Evolutionary conservation across 2,113 vertebrate genomes (phyloP).

Genomic region (Syngnathus typhle): DNA sequence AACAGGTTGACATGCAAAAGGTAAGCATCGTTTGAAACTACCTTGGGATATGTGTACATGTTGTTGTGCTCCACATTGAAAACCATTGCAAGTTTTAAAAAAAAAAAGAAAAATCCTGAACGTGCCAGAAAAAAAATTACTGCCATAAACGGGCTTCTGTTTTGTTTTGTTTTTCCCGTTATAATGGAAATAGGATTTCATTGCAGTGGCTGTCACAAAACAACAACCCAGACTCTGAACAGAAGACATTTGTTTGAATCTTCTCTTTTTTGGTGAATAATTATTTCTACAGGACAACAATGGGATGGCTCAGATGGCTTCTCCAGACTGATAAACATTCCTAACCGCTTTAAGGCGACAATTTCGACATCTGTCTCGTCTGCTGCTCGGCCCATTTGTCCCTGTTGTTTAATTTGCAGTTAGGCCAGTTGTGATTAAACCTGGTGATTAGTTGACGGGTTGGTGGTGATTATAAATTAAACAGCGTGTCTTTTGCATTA

Average conservation of each 20-base stretch:
- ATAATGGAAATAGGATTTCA: not conserved
- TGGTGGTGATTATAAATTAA: constrained; percentile 51
- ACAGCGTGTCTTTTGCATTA: constrained; percentile 23
- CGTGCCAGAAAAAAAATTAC: not conserved
- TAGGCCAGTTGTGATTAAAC: constrained; percentile 48
- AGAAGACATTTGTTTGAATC: not conserved
- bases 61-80: no score
- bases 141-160: not conserved
- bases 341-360: constrained; percentile 8
- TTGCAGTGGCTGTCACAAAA: not conserved
- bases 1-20: no score
- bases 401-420: constrained; percentile 32
- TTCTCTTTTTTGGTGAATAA: not conserved
- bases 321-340: constrained; percentile 5
- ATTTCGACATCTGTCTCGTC: constrained; percentile 25
- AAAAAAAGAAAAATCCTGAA: not conserved
- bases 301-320: not conserved
- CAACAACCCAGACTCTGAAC: not conserved
- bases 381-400: constrained; percentile 18
- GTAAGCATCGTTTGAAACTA: no score
- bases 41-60: no score
- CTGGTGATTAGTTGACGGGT: constrained; percentile 51
- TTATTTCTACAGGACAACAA: not conserved
- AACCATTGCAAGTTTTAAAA: no score
- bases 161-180: not conserved